Evolutionary conservation across 2,888 invertebrate species (phyloP).

Genomic region (Antheraea yamamai): DNA sequence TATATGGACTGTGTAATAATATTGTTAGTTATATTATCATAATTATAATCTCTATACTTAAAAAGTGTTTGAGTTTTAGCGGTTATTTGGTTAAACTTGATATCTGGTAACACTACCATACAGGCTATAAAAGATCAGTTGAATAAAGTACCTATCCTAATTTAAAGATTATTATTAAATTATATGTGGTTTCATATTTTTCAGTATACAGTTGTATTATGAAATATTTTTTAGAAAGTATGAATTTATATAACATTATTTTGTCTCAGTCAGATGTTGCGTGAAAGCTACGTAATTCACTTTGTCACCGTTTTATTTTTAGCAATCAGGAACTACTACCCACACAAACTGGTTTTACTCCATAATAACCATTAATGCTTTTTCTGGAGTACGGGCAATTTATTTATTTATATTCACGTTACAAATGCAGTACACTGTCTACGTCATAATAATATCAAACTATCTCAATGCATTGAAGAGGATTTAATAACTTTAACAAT

Average conservation of each 20-base stretch:
- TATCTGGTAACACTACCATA: neutral
- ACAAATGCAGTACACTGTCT: neutral
- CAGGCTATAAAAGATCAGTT: neutral
- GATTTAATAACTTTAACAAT: neutral
- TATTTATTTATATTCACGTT: neutral
- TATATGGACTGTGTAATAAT: neutral
- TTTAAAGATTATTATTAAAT: neutral
- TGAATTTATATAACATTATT: neutral
- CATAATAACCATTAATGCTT: neutral
- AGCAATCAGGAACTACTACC: conserved; percentile 7
- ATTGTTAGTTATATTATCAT: neutral
- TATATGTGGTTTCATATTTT: too few relatives aligned
- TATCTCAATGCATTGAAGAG: neutral
- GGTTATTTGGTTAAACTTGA: neutral
- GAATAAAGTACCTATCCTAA: neutral
- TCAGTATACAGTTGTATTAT: neutral
- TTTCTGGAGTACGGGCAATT: neutral
- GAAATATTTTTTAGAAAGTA: neutral
- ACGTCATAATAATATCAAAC: too few relatives aligned
- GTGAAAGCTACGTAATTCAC: neutral
- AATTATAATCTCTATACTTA: neutral
- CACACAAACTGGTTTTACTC: neutral
- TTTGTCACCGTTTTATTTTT: conserved; percentile 11
- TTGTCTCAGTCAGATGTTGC: neutral
- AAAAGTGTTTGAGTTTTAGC: neutral